Percentiles rank a stretch among this genome's conserved stretches.
These are phyloP conservation scores for Bemisia tabaci DNA, from an alignment of 1,140 invertebrate genomes.

Conservation along the genomic window DNA sequence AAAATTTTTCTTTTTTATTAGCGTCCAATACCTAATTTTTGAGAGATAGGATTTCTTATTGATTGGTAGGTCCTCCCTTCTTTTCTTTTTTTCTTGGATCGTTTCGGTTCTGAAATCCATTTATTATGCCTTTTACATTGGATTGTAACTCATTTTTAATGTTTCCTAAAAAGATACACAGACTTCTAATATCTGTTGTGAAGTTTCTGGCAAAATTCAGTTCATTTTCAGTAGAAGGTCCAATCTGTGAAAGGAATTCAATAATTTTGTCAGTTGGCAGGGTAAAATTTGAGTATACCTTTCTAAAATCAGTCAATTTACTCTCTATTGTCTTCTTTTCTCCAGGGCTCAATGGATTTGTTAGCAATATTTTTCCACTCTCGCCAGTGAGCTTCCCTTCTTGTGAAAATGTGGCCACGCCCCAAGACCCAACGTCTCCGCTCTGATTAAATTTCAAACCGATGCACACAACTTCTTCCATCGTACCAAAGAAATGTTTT, in stretches of 20 bases:
- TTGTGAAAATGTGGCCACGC: background rate
- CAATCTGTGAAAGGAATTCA: background rate
- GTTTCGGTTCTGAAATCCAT: background rate
- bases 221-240: background rate
- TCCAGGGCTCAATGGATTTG: background rate
- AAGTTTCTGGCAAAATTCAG: background rate
- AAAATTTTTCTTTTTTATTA: too few relatives aligned
- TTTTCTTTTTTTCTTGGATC: background rate
- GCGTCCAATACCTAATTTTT: background rate
- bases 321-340: background rate
- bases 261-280: background rate
- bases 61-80: background rate
- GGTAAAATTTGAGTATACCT: background rate
- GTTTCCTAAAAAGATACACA: background rate
- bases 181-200: background rate
- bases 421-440: background rate
- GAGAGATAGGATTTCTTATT: background rate
- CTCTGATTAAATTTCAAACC: background rate
- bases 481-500: background rate
- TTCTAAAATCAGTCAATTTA: background rate
- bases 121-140: background rate
- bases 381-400: background rate
- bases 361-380: background rate
- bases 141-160: background rate
- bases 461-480: background rate